phyloP scores from a whole-genome alignment of 1,140 invertebrate species.

The Pseudomyrmex dendroicus region DNA sequence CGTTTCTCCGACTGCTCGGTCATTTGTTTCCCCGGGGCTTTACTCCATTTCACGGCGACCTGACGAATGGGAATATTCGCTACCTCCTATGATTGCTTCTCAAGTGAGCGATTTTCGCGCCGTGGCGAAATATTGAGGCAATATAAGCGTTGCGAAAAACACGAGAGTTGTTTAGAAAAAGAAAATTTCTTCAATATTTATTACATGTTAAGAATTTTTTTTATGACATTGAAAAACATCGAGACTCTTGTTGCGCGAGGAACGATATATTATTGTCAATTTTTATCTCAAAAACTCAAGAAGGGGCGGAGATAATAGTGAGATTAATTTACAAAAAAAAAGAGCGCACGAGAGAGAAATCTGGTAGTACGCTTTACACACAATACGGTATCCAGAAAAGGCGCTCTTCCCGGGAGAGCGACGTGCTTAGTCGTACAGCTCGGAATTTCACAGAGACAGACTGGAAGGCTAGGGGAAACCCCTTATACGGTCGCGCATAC shows the following conservation, averaged over 20 bases:
- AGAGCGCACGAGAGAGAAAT: constrained; percentile 18
- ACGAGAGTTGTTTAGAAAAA: background rate
- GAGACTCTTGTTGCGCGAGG: too few species aligned
- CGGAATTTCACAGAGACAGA: constrained; percentile 71
- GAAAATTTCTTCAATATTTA: background rate
- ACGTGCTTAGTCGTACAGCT: constrained; percentile 41
- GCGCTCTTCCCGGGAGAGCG: constrained; percentile 1
- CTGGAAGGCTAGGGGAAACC: constrained; percentile 21
- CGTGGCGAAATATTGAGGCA: constrained; percentile 24
- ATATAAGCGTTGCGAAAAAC: constrained; percentile 20
- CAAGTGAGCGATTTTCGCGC: constrained; percentile 50
- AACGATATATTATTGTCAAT: too few species aligned
- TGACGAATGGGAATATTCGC: constrained; percentile 81
- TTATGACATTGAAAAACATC: too few species aligned
- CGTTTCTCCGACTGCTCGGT: constrained; percentile 82
- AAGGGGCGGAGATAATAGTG: background rate
- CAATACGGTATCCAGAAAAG: constrained; percentile 43
- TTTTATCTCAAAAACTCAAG: too few species aligned
- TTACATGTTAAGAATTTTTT: too few species aligned
- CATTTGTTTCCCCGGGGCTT: constrained; percentile 81
- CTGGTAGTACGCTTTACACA: constrained; percentile 29
- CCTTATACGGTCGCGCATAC: constrained; percentile 67
- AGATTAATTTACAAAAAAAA: constrained; percentile 9
- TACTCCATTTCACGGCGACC: constrained; percentile 77
- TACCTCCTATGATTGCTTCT: constrained; percentile 60